Evolutionary conservation across 2,888 invertebrate species (phyloP).

Genomic region (Brachylomia viminalis): DNA sequence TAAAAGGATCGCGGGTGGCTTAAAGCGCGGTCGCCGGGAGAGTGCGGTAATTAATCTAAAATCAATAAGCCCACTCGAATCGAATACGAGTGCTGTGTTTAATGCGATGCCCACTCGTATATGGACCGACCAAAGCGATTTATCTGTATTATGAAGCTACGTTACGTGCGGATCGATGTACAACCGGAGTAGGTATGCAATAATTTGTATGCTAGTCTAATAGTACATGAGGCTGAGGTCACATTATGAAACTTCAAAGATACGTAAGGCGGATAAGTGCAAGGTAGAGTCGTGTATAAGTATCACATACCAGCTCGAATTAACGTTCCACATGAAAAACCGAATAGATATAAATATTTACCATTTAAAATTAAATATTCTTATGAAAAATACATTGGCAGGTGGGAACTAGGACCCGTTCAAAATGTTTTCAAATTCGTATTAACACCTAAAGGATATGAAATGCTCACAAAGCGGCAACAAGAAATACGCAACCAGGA

Average conservation of each 20-base stretch:
- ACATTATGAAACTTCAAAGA: not conserved
- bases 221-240: not conserved
- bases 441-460: conserved; percentile 54
- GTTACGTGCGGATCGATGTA: not conserved
- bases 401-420: not conserved
- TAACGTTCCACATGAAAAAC: not conserved
- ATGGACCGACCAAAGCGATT: conserved; percentile 27
- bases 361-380: not conserved
- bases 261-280: not conserved
- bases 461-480: conserved; percentile 54
- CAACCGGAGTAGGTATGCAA: not conserved
- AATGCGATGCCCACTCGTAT: conserved; percentile 53
- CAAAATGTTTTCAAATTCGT: conserved; percentile 35
- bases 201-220: not conserved
- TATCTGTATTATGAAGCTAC: conserved; percentile 28
- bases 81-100: conserved; percentile 52
- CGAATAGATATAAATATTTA: not conserved
- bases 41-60: conserved; percentile 72
- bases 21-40: conserved; percentile 50
- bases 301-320: not conserved
- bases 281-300: not conserved
- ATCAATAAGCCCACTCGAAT: conserved; percentile 69
- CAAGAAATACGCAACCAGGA: conserved; percentile 40
- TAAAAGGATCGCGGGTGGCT: conserved; percentile 45
- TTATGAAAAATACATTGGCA: not conserved